These are phyloP conservation scores for Petrocephalus microphthalmus DNA, from an alignment of 2,113 vertebrate genomes.

Conservation along the genomic window DNA sequence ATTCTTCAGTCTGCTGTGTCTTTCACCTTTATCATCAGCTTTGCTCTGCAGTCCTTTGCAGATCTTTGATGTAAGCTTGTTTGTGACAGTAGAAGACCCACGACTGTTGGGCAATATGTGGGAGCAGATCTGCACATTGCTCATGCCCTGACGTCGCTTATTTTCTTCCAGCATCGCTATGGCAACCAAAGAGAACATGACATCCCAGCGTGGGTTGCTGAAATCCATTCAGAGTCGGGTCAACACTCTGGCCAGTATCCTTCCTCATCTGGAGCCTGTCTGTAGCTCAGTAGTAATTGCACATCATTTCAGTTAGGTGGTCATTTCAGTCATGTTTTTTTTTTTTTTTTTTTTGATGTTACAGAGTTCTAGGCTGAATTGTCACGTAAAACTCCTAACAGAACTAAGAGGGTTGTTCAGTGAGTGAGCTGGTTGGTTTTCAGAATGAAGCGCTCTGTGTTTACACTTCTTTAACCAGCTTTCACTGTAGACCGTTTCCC, in stretches of 20 bases:
- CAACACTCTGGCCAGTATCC: constrained; percentile 99
- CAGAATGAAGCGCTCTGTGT: neutral
- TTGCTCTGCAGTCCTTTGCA: neutral
- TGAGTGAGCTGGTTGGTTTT: neutral
- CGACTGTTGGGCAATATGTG: neutral
- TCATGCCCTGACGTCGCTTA: constrained; percentile 11
- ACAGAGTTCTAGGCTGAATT: neutral
- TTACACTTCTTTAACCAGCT: constrained; percentile 44
- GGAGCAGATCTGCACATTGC: neutral
- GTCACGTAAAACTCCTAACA: neutral
- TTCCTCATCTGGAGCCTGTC: constrained; percentile 48
- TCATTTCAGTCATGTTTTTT: neutral
- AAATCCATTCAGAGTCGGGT: constrained; percentile 96
- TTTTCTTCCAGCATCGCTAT: constrained; percentile 83
- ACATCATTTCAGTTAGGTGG: neutral
- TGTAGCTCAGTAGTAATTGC: neutral
- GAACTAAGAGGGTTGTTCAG: neutral
- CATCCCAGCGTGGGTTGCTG: constrained; percentile 86
- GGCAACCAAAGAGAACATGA: constrained; percentile 99
- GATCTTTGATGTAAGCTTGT: neutral
- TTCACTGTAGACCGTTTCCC: constrained; percentile 80
- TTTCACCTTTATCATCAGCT: neutral
- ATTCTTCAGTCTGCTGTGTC: neutral
- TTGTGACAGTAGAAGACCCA: neutral
- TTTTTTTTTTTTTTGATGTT: neutral